Evolutionary conservation across 2,888 invertebrate species (phyloP), one percentile per base, ranked within the genome.

Genomic region (Belgica antarctica): DNA sequence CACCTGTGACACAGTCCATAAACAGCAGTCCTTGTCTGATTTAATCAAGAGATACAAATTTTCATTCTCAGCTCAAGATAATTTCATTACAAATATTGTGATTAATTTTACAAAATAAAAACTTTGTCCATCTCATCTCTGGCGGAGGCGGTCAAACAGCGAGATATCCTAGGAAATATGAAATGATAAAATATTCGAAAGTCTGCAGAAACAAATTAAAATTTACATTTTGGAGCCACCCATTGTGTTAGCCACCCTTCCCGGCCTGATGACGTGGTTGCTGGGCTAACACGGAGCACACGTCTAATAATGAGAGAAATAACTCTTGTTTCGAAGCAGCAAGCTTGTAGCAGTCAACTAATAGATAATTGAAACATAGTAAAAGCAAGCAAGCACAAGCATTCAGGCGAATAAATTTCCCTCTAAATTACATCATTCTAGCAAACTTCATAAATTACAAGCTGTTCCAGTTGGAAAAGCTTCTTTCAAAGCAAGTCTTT

Each of bases 351-450:
- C 34, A 34, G 34, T 12, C 7, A 41, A 41, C 10, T 41, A 52
- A 24, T 5, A 41, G 46, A 63, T 63, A 63, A 63, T 63, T 63
- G 63, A 63, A 63, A 63, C 63, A 63, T 63, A 63, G 36, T 63
- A 46, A 24, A 41, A 7, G 8, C n/a, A 46, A 41, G 34, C 63
- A 41, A 28, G 36, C 34, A 63, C 19, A 61, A 61, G 24, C 31
- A 61, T n/a, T n/a, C n/a, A n/a, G n/a, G n/a, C n/a, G 10, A 10
- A 41, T 28, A 63, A 63, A 36, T 63, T 63, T 41, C 46, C 1
- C 19, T 63, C 22, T 41, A 63, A 63, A 63, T 63, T 63, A 63
- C 63, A 63, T 22, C 41, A 63, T 24, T 34, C 34, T 25, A 22
- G 52, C 22, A 52, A 10, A 52, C 52, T 4, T 52, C 8, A 12